These are phyloP conservation scores for Alloscopus bannaensis DNA, from an alignment of 2,888 invertebrate species.

Conservation along the genomic window DNA sequence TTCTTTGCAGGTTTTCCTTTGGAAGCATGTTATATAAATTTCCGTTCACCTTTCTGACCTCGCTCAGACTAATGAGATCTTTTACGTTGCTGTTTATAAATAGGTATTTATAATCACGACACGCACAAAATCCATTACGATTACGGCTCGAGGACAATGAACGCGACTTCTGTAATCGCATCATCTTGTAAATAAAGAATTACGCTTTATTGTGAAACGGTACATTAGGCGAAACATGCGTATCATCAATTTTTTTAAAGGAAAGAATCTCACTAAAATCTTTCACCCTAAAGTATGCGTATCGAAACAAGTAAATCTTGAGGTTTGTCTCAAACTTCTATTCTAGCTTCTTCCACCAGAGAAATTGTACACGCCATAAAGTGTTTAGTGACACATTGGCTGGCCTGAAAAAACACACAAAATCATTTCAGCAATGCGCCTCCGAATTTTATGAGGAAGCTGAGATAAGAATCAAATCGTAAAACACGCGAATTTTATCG, in stretches of 20 bases:
- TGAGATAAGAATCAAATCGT: neutral
- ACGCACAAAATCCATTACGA: too few relatives aligned
- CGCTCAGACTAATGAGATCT: too few relatives aligned
- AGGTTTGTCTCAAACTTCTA: constrained; percentile 7
- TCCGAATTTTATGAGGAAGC: constrained; percentile 5
- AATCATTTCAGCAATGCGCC: too few relatives aligned
- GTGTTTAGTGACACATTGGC: constrained; percentile 39
- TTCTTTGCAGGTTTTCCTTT: too few relatives aligned
- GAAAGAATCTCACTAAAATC: neutral
- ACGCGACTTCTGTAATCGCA: too few relatives aligned
- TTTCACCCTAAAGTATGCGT: constrained; percentile 4
- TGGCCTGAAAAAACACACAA: constrained; percentile 45
- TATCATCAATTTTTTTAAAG: neutral
- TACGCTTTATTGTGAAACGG: too few relatives aligned
- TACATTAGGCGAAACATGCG: constrained; percentile 41
- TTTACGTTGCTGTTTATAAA: too few relatives aligned
- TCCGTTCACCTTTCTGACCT: too few relatives aligned
- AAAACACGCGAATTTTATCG: neutral
- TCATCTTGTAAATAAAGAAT: too few relatives aligned
- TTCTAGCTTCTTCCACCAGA: neutral
- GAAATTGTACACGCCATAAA: constrained; percentile 29
- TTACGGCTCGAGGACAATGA: too few relatives aligned
- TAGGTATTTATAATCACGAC: too few relatives aligned
- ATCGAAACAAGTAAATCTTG: constrained; percentile 46
- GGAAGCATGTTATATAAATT: too few relatives aligned